Percentiles rank a stretch among this genome's conserved stretches.
These are phyloP conservation scores for Temnothorax ravouxi DNA, from an alignment of 2,888 invertebrate genomes.

Conservation along the genomic window DNA sequence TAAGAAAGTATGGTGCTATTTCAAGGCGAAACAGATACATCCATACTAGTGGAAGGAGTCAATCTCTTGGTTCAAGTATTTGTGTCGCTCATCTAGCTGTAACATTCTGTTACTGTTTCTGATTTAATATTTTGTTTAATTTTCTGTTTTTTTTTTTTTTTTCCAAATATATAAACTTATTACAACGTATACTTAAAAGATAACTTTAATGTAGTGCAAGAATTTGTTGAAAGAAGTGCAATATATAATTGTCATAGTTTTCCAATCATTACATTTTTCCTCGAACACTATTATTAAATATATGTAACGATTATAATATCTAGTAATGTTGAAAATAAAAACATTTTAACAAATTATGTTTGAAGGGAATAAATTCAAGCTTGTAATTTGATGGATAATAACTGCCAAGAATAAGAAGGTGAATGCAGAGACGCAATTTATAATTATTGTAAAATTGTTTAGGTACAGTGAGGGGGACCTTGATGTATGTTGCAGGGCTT, in stretches of 20 bases:
- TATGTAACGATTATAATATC: background rate
- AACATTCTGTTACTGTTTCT: background rate
- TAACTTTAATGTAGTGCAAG: background rate
- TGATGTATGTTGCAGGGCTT: constrained; percentile 84
- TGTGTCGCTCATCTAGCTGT: background rate
- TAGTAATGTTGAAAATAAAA: background rate
- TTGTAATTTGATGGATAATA: constrained; percentile 12
- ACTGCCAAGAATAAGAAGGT: constrained; percentile 12
- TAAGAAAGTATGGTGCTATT: background rate
- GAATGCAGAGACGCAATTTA: constrained; percentile 62
- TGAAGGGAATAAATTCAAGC: background rate
- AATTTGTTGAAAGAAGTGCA: background rate
- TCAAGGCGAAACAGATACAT: background rate
- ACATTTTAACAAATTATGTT: background rate
- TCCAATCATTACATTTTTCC: background rate
- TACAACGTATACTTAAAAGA: background rate
- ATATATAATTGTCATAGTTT: background rate
- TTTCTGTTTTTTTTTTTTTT: background rate
- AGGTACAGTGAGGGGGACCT: constrained; percentile 80
- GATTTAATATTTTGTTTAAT: background rate
- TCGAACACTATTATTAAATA: too few relatives aligned
- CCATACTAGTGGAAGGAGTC: background rate
- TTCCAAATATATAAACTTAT: background rate
- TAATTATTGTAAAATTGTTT: constrained; percentile 62
- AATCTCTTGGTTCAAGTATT: background rate